Conservation (phyloP, 2,888 invertebrate species). For the Stenodema calcarata region DNA sequence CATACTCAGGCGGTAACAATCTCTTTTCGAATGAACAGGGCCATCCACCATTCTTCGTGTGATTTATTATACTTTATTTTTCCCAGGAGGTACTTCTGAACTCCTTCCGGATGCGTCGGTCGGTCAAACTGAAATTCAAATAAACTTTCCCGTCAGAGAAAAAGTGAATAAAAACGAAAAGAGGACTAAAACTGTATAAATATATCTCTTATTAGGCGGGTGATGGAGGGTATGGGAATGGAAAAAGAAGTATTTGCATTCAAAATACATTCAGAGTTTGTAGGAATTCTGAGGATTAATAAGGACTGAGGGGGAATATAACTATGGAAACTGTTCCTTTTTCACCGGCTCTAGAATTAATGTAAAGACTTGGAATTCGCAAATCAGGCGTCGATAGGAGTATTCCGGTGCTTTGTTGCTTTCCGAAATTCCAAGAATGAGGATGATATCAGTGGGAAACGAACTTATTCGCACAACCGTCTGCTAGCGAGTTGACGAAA, state of each 20-base stretch:
- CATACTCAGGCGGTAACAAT: neutral
- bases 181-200: constrained; percentile 35
- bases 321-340: neutral
- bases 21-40: neutral
- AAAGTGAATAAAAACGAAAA: constrained; percentile 1
- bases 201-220: constrained; percentile 28
- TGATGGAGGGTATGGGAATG: neutral
- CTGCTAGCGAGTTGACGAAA: too few species aligned
- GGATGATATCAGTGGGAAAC: too few species aligned
- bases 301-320: neutral
- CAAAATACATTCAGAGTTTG: constrained; percentile 22
- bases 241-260: constrained; percentile 35
- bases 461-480: too few species aligned
- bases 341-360: neutral
- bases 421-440: too few species aligned
- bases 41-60: neutral
- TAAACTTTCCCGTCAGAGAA: neutral
- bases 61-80: constrained; percentile 5
- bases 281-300: constrained; percentile 3
- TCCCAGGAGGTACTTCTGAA: neutral
- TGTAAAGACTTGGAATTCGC: neutral
- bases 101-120: neutral
- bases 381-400: neutral
- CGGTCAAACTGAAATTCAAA: constrained; percentile 38
- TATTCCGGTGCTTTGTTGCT: too few species aligned